Percentiles rank a stretch among this genome's conserved stretches.
These are phyloP conservation scores for Cyclophora punctaria DNA, from an alignment of 2,888 invertebrate species.

Conservation along the genomic window DNA sequence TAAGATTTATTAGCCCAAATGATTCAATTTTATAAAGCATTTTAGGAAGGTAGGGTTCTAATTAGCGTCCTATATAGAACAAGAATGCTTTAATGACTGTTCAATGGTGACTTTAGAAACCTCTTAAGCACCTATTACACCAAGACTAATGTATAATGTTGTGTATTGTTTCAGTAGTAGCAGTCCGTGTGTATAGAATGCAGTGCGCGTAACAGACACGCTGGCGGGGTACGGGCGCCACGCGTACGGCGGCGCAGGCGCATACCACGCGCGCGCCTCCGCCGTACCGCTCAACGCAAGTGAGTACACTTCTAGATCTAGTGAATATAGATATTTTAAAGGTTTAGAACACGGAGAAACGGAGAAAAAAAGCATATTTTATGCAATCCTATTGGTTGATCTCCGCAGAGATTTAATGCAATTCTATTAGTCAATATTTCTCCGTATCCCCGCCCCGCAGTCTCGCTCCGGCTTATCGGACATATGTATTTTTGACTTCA, in stretches of 20 bases:
- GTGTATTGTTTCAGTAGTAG: slow-evolving; percentile 12
- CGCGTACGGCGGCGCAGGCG: slow-evolving; percentile 57
- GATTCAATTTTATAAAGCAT: not conserved
- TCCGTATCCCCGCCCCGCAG: no score
- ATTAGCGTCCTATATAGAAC: not conserved
- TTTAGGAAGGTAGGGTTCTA: not conserved
- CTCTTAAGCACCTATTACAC: no score
- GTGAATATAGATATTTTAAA: no score
- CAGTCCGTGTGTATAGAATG: slow-evolving; percentile 3
- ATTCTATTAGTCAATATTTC: no score
- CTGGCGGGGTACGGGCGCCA: slow-evolving; percentile 69
- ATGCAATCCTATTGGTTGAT: no score
- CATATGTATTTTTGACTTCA: no score
- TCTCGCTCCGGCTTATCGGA: no score
- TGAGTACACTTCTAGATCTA: slow-evolving; percentile 32
- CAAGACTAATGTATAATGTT: slow-evolving; percentile 1
- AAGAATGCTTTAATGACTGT: no score
- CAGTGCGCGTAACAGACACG: slow-evolving; percentile 26
- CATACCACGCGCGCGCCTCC: slow-evolving; percentile 65
- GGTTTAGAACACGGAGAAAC: no score
- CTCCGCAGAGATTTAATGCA: no score
- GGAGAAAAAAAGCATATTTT: no score
- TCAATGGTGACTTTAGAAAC: no score
- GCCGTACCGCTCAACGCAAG: slow-evolving; percentile 67
- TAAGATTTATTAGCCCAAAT: not conserved